Base-by-base conservation (phyloP, 2,797 vertebrate genomes). In the Aythya fuligula region DNA sequence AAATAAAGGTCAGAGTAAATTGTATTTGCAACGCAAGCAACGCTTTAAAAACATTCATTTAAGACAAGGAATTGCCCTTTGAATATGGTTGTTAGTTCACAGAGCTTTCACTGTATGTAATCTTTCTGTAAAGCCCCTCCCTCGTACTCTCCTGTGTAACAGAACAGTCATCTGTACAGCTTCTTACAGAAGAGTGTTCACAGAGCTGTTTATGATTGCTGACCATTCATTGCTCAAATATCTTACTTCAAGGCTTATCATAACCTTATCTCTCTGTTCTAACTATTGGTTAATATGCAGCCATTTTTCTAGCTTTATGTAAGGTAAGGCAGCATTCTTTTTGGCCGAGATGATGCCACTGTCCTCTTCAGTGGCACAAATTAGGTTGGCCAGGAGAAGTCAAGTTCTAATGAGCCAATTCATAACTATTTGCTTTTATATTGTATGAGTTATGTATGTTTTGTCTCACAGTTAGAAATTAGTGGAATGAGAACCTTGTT, bases 1-100 rank as follows among this genome's bases (percentile, higher is more conserved):
- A 87, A 71, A 11, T 91, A 92, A 95, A 96, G 77, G 93, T 94
- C 71, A 92, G 14, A 95, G 39, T 76, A 79, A 95, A 93, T 80
- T 77, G 62, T 62, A 75, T 85, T 89, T 76, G 73, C 24, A 85
- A 88, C 43, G 19, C 0, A 0, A 92, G 70, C 53, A 56, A 30
- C 54, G 39, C 27, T 94, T 94, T 92, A 78, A 92, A 92, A 86
- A 57, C 53, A 62, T 85, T 91, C 61, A 27, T 47, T 75, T 81
- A 85, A 90, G 54, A 84, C 60, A 79, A 87, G 24, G 75, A 91
- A 71, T 67, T 79, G n/a, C 38, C 51, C 51, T 78, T 92, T 84
- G 53, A 78, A 54, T 86, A 30, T 36, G 39, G 38, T 43, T 82
- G 69, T 83, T 83, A 82, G n/a, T 87, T 95, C 65, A 58, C 58